These are phyloP conservation scores for Ligdia adustata DNA, from an alignment of 2,888 invertebrate species.

Conservation along the genomic window DNA sequence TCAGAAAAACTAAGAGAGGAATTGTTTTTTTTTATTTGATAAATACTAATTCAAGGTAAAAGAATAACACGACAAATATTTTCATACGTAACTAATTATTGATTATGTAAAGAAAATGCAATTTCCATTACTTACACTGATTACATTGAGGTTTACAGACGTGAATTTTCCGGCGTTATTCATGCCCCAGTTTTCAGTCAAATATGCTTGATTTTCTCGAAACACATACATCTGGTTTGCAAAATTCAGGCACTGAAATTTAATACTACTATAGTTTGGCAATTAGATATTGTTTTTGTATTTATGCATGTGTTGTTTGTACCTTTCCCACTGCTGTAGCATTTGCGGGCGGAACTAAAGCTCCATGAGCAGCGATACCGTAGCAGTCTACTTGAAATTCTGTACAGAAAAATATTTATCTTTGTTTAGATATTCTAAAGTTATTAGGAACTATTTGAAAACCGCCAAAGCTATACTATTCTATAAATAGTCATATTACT, in stretches of 20 bases:
- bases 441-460: no score
- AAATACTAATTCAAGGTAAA: no score
- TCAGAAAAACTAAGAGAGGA: no score
- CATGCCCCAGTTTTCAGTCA: not conserved
- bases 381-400: constrained; percentile 85
- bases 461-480: no score
- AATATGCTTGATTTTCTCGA: not conserved
- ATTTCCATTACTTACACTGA: not conserved
- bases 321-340: constrained; percentile 1
- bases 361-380: constrained; percentile 94
- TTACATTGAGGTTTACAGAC: not conserved
- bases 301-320: no score
- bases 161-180: not conserved
- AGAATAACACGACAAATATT: no score
- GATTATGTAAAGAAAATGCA: no score
- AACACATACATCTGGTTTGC: not conserved
- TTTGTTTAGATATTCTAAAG: not conserved
- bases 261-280: no score
- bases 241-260: not conserved
- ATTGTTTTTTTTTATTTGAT: no score
- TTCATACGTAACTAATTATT: no score
- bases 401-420: constrained; percentile 33
- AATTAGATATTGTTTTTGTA: no score
- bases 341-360: constrained; percentile 41
- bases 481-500: no score